Evolutionary conservation across 2,113 vertebrate genomes (phyloP), one percentile per base, ranked within the genome.

Genomic region (Spea multiplicata): DNA sequence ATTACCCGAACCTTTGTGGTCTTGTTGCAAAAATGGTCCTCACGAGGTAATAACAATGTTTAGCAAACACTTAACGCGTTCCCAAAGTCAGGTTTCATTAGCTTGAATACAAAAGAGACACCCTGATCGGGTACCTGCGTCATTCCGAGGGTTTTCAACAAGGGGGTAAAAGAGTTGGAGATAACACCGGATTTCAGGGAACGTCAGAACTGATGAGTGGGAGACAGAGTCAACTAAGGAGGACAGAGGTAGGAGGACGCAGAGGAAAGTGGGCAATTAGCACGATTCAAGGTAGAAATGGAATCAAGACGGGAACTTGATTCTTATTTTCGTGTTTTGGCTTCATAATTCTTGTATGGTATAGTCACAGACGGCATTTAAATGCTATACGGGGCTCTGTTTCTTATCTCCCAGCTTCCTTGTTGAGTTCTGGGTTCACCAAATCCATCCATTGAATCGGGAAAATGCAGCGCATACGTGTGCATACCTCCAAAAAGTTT

Each of bases 41-140:
- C 68, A 70, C 55, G 53, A 64, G 3, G 44, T 71, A 78, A 78
- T 72, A 78, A 72, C 59, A 78, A 66, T 66, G n/a, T 72, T 78
- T 66, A 72, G 12, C 30, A 72, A 78, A 66, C 69, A 78, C 76
- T 78, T 78, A 72, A 72, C 30, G 12, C 12, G 62, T 66, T 78
- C 17, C 30, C 12, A 30, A 62, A 6, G 47, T 71, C 30, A 5
- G 67, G 8, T 47, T n/a, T 78, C 57, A 61, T 78, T 64, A 71
- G 44, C 9, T 52, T 66, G 16, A 75, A 75, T 66, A 44, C 12
- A 46, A 30, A 30, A 75, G 47, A 68, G n/a, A 44, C 44, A 76
- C 50, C n/a, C 10, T 13, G 44, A 17, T 47, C 13, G n/a, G 50
- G 68, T 59, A 13, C 5, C 8, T 47, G 44, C 62, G 52, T 76